These are phyloP conservation scores for Ceriagrion tenellum DNA, from an alignment of 2,888 invertebrate species.

Conservation along the genomic window DNA sequence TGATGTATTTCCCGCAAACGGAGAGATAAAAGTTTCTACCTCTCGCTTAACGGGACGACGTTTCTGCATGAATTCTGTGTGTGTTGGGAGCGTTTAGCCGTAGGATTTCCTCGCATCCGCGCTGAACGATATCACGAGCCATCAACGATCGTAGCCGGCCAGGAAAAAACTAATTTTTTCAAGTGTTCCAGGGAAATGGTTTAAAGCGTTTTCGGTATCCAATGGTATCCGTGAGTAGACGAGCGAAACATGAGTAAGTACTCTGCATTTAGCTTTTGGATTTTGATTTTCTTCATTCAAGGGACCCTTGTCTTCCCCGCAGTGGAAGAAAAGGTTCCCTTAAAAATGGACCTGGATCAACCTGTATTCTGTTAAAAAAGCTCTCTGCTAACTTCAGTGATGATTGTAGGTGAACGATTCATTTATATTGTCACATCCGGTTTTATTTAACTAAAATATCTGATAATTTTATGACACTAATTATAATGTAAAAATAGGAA, in stretches of 20 bases:
- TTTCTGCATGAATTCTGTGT: not conserved
- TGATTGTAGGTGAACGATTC: too few species aligned
- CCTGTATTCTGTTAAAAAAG: too few species aligned
- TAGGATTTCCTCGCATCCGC: not conserved
- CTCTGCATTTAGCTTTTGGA: too few species aligned
- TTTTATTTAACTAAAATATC: too few species aligned
- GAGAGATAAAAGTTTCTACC: not conserved
- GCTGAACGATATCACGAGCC: not conserved
- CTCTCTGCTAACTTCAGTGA: too few species aligned
- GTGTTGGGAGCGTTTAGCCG: not conserved
- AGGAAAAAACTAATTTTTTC: not conserved
- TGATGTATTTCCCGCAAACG: not conserved
- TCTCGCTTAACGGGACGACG: not conserved
- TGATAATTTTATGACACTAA: too few species aligned
- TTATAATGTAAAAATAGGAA: too few species aligned
- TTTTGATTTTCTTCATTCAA: too few species aligned
- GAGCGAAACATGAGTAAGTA: not conserved
- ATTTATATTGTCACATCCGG: too few species aligned
- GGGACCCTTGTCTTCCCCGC: too few species aligned
- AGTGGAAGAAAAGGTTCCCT: too few species aligned
- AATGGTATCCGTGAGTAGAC: not conserved
- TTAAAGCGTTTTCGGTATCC: not conserved
- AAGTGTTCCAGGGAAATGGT: not conserved
- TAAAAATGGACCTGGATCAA: too few species aligned
- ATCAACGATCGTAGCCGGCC: not conserved